These are phyloP conservation scores for Dysdera silvatica DNA, from an alignment of 1,140 invertebrate species.

Conservation along the genomic window DNA sequence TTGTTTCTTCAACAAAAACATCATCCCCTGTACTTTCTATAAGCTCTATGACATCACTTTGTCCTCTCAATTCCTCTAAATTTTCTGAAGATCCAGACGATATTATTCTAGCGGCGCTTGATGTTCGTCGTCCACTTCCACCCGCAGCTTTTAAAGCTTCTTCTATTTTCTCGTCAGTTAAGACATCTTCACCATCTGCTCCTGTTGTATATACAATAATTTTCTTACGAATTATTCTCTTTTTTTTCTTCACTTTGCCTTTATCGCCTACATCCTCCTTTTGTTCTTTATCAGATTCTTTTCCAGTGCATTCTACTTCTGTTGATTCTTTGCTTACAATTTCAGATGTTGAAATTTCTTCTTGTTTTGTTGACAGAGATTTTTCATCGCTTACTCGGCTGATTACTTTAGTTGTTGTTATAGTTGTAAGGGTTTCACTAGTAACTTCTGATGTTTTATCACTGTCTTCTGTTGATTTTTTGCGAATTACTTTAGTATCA, in stretches of 20 bases:
- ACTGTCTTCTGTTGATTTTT: neutral
- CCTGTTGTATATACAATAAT: conserved; percentile 19
- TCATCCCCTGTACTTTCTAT: neutral
- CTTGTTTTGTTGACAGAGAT: too few relatives aligned
- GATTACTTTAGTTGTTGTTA: neutral
- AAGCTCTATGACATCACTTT: conserved; percentile 10
- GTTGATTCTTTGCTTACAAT: neutral
- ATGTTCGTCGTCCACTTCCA: conserved; percentile 1
- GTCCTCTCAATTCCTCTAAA: conserved; percentile 12
- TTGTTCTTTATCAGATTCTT: neutral
- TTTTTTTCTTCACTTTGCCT: conserved; percentile 6
- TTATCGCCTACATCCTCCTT: neutral
- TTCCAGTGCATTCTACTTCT: neutral
- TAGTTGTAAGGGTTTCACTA: neutral
- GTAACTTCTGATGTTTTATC: neutral
- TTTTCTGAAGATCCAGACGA: conserved; percentile 16
- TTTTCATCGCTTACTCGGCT: neutral
- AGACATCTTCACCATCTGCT: conserved; percentile 11
- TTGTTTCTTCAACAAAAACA: neutral
- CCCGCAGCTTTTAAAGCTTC: conserved; percentile 31
- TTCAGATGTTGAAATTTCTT: neutral
- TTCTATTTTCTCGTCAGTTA: conserved; percentile 25
- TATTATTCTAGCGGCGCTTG: conserved; percentile 14
- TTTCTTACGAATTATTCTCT: conserved; percentile 13
- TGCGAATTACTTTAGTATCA: neutral